phyloP scores from a whole-genome alignment of 2,797 vertebrate genomes.

The Fistularia commersonii region DNA sequence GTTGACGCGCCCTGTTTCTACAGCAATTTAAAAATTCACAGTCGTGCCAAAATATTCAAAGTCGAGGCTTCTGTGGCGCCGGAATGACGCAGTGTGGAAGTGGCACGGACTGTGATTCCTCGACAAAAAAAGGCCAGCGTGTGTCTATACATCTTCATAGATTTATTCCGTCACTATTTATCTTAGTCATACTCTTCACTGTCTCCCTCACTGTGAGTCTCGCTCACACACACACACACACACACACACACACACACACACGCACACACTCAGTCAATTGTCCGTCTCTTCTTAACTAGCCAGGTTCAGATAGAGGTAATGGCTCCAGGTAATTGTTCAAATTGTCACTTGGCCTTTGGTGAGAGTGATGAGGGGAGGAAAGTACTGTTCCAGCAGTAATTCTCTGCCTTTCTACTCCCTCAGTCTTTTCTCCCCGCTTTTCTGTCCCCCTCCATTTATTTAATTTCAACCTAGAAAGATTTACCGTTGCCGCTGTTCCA shows the following conservation, averaged over 20 bases:
- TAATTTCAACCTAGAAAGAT: constrained; percentile 50
- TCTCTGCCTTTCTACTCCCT: constrained; percentile 43
- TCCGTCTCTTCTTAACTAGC: constrained; percentile 45
- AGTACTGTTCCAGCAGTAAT: constrained; percentile 60
- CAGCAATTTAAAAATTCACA: too few species aligned
- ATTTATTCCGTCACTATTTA: too few species aligned
- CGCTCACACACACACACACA: constrained; percentile 8
- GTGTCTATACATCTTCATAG: too few species aligned
- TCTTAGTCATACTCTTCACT: too few species aligned
- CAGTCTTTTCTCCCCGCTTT: constrained; percentile 29
- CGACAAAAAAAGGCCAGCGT: too few species aligned
- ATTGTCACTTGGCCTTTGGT: constrained; percentile 79
- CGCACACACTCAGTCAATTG: constrained; percentile 10
- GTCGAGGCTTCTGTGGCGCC: too few species aligned
- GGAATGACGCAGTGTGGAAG: too few species aligned
- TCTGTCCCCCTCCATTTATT: constrained; percentile 34
- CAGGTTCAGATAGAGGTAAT: constrained; percentile 70
- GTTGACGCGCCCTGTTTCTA: too few species aligned
- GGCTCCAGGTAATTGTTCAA: constrained; percentile 74
- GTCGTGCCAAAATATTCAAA: too few species aligned
- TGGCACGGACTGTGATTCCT: too few species aligned
- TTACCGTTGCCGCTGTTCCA: constrained; percentile 26
- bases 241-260: too few species aligned
- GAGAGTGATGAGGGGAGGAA: constrained; percentile 57
- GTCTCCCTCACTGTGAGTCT: constrained; percentile 5